A percentile compares a stretch with the other conserved stretches of the same genome.
These are phyloP conservation scores for Electrophaes corylata DNA, from an alignment of 2,888 invertebrate genomes.

Conservation along the genomic window DNA sequence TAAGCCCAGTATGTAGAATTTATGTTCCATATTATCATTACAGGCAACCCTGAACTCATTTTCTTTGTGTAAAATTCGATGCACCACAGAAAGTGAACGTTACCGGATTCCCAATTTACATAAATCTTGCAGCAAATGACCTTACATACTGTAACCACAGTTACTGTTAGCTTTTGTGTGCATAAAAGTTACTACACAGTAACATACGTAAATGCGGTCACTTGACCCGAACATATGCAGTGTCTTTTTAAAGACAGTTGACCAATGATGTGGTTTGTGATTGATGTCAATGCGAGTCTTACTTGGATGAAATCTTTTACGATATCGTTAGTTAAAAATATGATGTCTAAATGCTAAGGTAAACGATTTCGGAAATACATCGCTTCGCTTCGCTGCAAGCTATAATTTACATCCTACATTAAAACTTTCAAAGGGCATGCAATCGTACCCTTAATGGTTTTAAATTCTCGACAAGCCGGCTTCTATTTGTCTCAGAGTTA, in stretches of 20 bases:
- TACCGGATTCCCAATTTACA: constrained; percentile 53
- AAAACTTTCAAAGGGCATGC: constrained; percentile 20
- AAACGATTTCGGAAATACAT: constrained; percentile 3
- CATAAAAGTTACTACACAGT: constrained; percentile 9
- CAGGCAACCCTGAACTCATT: constrained; percentile 52
- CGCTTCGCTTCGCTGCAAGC: constrained; percentile 11
- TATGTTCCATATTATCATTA: constrained; percentile 34
- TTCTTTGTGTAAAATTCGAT: constrained; percentile 54
- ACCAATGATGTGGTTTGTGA: constrained; percentile 1
- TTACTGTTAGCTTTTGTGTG: constrained; percentile 3
- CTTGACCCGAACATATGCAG: constrained; percentile 7
- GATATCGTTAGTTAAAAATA: constrained; percentile 7
- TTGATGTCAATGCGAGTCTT: not conserved
- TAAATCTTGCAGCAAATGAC: constrained; percentile 55
- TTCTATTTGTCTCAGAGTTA: constrained; percentile 23
- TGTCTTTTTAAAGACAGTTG: not conserved
- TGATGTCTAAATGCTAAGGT: constrained; percentile 2
- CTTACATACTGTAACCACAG: constrained; percentile 38
- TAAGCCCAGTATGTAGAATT: constrained; percentile 43
- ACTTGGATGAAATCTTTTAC: not conserved
- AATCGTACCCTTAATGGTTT: constrained; percentile 13
- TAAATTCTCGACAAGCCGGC: constrained; percentile 17
- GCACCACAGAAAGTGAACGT: constrained; percentile 53
- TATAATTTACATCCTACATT: constrained; percentile 17
- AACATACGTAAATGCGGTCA: not conserved